phyloP scores from a whole-genome alignment of 2,113 vertebrate genomes.

The Phyllostomus discolor region DNA sequence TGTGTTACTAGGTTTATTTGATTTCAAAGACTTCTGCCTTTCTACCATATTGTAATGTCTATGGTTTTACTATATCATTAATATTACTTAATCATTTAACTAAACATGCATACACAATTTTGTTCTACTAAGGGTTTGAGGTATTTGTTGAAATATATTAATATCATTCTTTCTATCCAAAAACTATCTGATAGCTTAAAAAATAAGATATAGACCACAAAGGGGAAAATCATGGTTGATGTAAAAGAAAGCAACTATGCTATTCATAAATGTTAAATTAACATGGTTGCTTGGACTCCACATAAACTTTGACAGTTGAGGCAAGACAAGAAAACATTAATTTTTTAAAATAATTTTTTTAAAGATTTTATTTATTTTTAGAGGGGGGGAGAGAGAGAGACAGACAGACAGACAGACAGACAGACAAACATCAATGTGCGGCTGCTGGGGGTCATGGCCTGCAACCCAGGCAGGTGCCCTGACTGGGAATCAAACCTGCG shows the following conservation, averaged over 20 bases:
- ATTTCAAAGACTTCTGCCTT: background rate
- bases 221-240: background rate
- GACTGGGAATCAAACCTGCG: no score
- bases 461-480: no score
- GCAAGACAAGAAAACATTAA: background rate
- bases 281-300: background rate
- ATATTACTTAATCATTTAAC: background rate
- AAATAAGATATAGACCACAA: background rate
- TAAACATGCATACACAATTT: background rate
- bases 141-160: background rate
- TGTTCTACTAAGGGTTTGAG: background rate
- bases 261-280: slow-evolving; percentile 15
- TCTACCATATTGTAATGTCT: background rate
- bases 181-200: background rate
- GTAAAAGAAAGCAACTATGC: background rate
- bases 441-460: no score
- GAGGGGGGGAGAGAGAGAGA: no score
- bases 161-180: background rate
- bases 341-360: no score
- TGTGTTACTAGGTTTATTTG: background rate
- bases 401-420: no score
- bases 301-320: background rate
- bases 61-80: background rate
- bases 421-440: no score
- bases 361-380: no score